Evolutionary conservation across 1,140 invertebrate species (phyloP), one percentile per base, ranked within the genome.

Genomic region (Plutomurus gul): DNA sequence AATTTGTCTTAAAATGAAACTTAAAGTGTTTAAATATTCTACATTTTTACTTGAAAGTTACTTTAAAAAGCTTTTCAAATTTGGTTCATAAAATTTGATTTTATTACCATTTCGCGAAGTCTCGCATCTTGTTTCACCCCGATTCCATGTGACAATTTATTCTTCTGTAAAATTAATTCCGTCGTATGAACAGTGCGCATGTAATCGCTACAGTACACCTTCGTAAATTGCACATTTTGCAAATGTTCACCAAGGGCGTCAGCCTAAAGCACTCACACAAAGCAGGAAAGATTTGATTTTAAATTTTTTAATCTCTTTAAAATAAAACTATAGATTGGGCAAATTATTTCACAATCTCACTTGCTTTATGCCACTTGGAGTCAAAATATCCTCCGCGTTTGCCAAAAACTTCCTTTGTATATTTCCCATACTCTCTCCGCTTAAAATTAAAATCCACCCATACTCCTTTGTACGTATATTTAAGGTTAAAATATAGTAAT

Each of bases 181-280:
- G 76, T 37, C 16, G 76, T 77, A 3, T 65, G 1, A 0, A 51
- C 18, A 3, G 77, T 25, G 4, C 77, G 27, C 10, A n/a, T 27
- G 36, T 36, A 25, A 36, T 46, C 20, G 18, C 77, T 78, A 13
- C 25, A 20, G 27, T 78, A 78, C 1, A 78, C 70, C 27, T 60
- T 39, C 8, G 70, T 73, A 60, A 73, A 78, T 20, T 74, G 36
- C 25, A 72, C 77, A 72, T 78, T 39, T 18, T 16, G 13, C 7
- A 78, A 11, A 1, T 47, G 36, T 36, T 36, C 20, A 33, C 77
- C 77, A 6, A 78, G 18, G 0, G 18, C 16, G 36, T 73, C 77
- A 8, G 70, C 77, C 70, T 78, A 25, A 18, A n/a, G n/a, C n/a
- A n/a, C n/a, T n/a, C n/a, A n/a, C n/a, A n/a, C n/a, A n/a, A n/a